Percentiles rank a stretch among this genome's conserved stretches.
Conservation (phyloP, 2,113 vertebrate species). For the Cinclus cinclus region DNA sequence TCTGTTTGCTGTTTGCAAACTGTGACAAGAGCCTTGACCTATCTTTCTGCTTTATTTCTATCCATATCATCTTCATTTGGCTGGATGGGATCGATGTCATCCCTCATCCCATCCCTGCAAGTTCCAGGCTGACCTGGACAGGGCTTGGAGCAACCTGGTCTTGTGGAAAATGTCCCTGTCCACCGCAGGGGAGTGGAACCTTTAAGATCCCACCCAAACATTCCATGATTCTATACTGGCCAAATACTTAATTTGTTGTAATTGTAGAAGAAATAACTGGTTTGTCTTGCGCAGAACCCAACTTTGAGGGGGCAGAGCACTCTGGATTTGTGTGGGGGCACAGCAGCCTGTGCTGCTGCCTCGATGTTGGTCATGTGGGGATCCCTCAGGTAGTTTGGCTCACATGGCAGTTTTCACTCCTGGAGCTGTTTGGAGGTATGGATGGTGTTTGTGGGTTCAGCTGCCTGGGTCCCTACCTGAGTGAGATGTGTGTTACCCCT, state of each 20-base stretch:
- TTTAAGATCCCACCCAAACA: background rate
- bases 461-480: background rate
- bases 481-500: too few relatives aligned
- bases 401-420: accelerated
- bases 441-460: background rate
- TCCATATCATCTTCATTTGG: background rate
- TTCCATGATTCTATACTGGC: background rate
- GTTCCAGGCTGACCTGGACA: background rate
- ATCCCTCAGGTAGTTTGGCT: background rate
- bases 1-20: background rate
- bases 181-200: background rate
- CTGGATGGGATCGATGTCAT: background rate
- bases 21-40: background rate
- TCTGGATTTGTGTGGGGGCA: background rate
- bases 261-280: background rate
- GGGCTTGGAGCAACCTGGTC: background rate
- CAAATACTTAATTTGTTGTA: background rate
- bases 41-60: background rate
- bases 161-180: background rate
- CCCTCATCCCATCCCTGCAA: background rate
- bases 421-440: background rate
- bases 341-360: background rate
- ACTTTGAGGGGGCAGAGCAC: accelerated
- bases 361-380: accelerated
- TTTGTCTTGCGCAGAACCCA: background rate